Percentiles rank a stretch among this genome's conserved stretches.
Conservation (phyloP, 2,797 vertebrate genomes). For the Astyanax mexicanus region DNA sequence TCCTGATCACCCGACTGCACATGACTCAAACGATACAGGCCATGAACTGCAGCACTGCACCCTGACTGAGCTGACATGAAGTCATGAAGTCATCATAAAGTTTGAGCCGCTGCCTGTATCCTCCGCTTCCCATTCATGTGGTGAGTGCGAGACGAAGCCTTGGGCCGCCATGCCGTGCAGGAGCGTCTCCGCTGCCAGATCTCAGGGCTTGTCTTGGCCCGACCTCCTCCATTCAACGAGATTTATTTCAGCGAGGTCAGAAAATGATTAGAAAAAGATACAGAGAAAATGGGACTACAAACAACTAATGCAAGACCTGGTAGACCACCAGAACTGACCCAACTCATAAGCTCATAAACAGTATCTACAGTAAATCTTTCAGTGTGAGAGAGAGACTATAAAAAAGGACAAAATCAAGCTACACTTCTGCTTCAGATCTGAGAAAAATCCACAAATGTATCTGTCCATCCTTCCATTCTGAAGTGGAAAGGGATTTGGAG, state of each 20-base stretch:
- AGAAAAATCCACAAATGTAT: too few relatives aligned
- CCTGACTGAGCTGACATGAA: conserved; percentile 25
- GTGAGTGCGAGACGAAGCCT: conserved; percentile 69
- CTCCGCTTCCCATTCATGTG: conserved; percentile 76
- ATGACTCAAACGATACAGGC: conserved; percentile 30
- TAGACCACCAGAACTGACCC: too few relatives aligned
- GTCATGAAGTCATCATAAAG: conserved; percentile 51
- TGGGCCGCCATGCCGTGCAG: conserved; percentile 69
- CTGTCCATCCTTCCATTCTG: too few relatives aligned
- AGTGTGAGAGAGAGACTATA: too few relatives aligned
- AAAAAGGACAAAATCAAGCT: too few relatives aligned
- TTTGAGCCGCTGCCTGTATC: conserved; percentile 63
- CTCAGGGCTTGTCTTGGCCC: conserved; percentile 59
- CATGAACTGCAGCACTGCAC: conserved; percentile 21
- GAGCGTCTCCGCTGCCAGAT: conserved; percentile 69
- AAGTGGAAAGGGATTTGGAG: too few relatives aligned
- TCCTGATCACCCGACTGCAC: conserved; percentile 19
- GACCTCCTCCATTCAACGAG: neutral
- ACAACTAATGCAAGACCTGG: too few relatives aligned
- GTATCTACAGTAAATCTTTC: too few relatives aligned
- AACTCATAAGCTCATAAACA: too few relatives aligned
- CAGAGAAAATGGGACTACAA: too few relatives aligned
- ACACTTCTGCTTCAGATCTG: too few relatives aligned
- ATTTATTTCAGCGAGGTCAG: neutral
- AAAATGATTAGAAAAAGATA: too few relatives aligned